Evolutionary conservation across 2,797 vertebrate genomes (phyloP), one percentile per base, ranked within the genome.

Genomic region (Enteromius afrohamiltoni): DNA sequence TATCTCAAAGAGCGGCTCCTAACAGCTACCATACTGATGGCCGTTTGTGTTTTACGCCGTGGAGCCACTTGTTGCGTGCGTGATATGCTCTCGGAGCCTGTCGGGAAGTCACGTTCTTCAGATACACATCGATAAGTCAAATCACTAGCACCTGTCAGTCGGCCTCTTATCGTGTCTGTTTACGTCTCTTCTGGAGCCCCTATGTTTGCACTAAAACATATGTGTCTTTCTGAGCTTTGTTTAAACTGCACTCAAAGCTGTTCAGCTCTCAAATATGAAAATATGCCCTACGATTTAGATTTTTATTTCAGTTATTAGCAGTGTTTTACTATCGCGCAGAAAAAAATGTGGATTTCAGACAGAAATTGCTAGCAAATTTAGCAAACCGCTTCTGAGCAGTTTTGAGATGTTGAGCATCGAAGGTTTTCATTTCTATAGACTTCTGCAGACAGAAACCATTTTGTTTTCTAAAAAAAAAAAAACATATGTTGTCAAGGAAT

Each of bases 21-120:
- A 80, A 70, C 23, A 70, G 67, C 67, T 47, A n/a, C 55, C 45
- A 34, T 49, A 81, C 68, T 71, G 68, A 73, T 81, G 68, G 53
- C 37, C 13, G 34, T 42, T 80, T 42, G 51, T 55, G 11, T 70
- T 68, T 58, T 71, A 29, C 13, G 1, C 76, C 6, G 0, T 2
- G 0, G n/a, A 26, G 37, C 31, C 64, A 67, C 47, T 79, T 53
- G 77, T 70, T 60, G 34, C 7, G 3, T 60, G 67, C 4, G 51
- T 80, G 65, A 69, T 55, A 42, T 21, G 49, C 19, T 79, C 62
- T 21, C 60, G 1, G 64, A 68, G 47, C 21, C 49, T 80, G 62
- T 68, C 64, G 10, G 47, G 31, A 42, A 80, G 53, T 80, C 65
- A 21, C 58, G 16, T 37, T 58, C 51, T 80, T 42, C 9, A 40